These are phyloP conservation scores for Eurosta solidaginis DNA, from an alignment of 1,140 invertebrate species.

Conservation along the genomic window DNA sequence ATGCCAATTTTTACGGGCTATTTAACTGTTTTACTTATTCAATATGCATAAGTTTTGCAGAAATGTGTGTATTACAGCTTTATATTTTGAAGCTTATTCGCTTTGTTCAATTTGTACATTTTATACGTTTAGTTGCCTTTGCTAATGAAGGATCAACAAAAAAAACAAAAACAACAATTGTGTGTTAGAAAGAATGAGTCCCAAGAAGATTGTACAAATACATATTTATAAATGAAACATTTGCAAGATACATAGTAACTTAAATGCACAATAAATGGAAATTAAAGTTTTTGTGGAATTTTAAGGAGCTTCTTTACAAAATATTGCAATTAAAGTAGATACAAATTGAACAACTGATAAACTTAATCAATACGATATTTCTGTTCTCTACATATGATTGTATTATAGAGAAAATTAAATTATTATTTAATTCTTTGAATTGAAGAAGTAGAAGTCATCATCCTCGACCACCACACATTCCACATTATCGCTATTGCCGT, in stretches of 20 bases:
- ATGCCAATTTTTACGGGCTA: background rate
- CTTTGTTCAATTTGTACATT: constrained; percentile 10
- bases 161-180: background rate
- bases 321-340: no score
- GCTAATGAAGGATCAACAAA: background rate
- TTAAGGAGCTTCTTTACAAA: no score
- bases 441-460: constrained; percentile 36
- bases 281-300: no score
- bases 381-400: no score
- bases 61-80: background rate
- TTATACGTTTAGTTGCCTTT: background rate
- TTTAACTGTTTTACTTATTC: background rate
- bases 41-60: background rate
- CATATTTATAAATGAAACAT: constrained; percentile 64
- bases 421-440: constrained; percentile 31
- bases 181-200: background rate
- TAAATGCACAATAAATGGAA: no score
- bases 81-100: background rate
- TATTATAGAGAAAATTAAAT: no score
- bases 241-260: no score
- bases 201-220: constrained; percentile 66
- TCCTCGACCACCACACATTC: constrained; percentile 31
- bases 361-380: no score
- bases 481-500: background rate
- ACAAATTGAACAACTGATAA: no score